Conservation (phyloP, 1,140 invertebrate species). For the Papilio polytes region DNA sequence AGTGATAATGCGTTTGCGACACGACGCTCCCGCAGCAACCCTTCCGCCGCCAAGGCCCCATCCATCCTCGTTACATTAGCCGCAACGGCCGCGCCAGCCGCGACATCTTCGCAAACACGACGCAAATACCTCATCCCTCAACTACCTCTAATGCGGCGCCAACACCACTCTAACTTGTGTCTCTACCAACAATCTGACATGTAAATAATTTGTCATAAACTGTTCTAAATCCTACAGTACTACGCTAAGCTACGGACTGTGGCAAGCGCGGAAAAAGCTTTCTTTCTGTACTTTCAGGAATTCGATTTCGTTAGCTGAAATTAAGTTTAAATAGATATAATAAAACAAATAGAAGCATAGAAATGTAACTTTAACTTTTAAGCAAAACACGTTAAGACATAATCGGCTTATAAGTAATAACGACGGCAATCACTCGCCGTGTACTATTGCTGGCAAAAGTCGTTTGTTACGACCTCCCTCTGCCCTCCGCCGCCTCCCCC, state of each 20-base stretch:
- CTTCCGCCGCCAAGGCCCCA: slow-evolving; percentile 50
- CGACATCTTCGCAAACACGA: background rate
- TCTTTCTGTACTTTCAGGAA: too few relatives aligned
- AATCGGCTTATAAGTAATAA: slow-evolving; percentile 11
- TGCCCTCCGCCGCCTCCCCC: background rate
- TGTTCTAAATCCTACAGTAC: too few relatives aligned
- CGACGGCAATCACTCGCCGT: background rate
- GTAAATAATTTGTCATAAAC: too few relatives aligned
- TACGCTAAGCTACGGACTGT: too few relatives aligned
- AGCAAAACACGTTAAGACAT: slow-evolving; percentile 8
- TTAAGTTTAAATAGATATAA: background rate
- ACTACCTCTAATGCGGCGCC: background rate
- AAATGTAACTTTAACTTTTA: background rate
- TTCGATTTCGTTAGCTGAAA: background rate
- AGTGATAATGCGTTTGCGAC: slow-evolving; percentile 54
- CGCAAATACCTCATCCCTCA: background rate
- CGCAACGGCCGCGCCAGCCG: background rate
- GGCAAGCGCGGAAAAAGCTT: too few relatives aligned
- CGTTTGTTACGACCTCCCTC: slow-evolving; percentile 13
- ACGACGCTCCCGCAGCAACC: slow-evolving; percentile 53
- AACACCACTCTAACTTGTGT: background rate
- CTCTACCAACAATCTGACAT: background rate
- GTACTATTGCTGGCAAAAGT: slow-evolving; percentile 18
- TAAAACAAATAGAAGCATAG: background rate
- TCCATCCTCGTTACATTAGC: slow-evolving; percentile 51